Evolutionary conservation across 2,888 invertebrate species (phyloP).

Genomic region (Ellobium chinense): DNA sequence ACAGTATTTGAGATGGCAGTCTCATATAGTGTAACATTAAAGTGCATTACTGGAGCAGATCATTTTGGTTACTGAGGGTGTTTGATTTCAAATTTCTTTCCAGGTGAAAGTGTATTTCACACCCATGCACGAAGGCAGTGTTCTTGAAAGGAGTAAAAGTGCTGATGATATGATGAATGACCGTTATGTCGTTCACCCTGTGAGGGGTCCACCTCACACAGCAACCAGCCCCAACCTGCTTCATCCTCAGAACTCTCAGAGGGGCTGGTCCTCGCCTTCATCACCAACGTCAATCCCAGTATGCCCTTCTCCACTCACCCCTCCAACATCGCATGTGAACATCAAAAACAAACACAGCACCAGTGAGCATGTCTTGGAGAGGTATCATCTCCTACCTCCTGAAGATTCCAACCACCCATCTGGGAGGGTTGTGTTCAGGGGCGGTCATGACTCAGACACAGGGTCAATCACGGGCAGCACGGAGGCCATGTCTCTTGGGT

Average conservation of each 20-base stretch:
- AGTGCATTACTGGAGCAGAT: no score
- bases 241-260: slow-evolving; percentile 35
- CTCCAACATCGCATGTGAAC: not conserved
- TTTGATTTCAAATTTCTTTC: no score
- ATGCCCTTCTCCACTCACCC: slow-evolving; percentile 1
- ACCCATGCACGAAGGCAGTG: slow-evolving; percentile 50
- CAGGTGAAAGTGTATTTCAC: slow-evolving; percentile 62
- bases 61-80: no score
- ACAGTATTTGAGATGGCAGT: no score
- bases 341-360: slow-evolving; percentile 32
- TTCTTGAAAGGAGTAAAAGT: slow-evolving; percentile 56
- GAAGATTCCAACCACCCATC: slow-evolving; percentile 12
- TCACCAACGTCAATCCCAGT: not conserved
- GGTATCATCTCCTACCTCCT: slow-evolving; percentile 21
- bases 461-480: slow-evolving; percentile 54
- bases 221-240: slow-evolving; percentile 39
- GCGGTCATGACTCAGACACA: slow-evolving; percentile 45
- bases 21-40: no score
- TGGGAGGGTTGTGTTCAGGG: not conserved
- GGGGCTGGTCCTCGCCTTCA: slow-evolving; percentile 44
- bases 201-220: slow-evolving; percentile 45
- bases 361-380: slow-evolving; percentile 27
- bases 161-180: slow-evolving; percentile 55
- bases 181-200: not conserved
- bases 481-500: slow-evolving; percentile 54